Base-by-base conservation (phyloP, 2,888 invertebrate species). In the Nephrotoma appendiculata region DNA sequence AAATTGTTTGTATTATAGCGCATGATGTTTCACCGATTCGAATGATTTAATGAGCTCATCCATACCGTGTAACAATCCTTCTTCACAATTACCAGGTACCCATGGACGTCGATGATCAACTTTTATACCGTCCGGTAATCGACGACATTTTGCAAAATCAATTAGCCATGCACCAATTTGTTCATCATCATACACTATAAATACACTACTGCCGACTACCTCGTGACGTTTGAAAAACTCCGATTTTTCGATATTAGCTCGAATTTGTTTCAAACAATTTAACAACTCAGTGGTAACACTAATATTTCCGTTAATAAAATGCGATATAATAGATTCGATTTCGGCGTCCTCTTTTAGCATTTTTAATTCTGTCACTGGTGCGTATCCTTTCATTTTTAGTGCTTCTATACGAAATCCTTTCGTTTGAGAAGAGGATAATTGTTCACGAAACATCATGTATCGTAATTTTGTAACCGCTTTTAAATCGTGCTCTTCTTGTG, bases 391-490 rank as follows among this genome's bases (percentile, higher is more conserved):
- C 89, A 97, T 93, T 91, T 98, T 97, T 91, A 99, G 95, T 2
- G 98, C 99, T 92, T 99, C 99, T 89, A 99, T 97, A 89, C 99
- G 93, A 91, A 99, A 99, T 4, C 99, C 99, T 89, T 98, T 96
- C 87, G 95, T 94, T 88, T 98, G 96, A 0, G 98, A 97, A 3
- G 98, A 98, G 87, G 98, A 98, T 90, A 97, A 96, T 88, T 96
- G 94, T 92, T 99, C 99, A 87, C 99, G 94, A 92, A 98, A 98
- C 90, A 97, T 95, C 99, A 99, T 99, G 92, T 99, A 99, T 57
- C 98, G 95, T 89, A 99, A 93, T 92, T 99, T 99, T 9, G 99
- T 99, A 84, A 99, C 96, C 12, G 98, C 97, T 89, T 95, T 94
- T 6, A 93, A 92, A 83, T 93, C 93, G 90, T 96, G 96, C 91